Conservation (phyloP, 2,888 invertebrate genomes). For the Cryptocheilus praepositus region DNA sequence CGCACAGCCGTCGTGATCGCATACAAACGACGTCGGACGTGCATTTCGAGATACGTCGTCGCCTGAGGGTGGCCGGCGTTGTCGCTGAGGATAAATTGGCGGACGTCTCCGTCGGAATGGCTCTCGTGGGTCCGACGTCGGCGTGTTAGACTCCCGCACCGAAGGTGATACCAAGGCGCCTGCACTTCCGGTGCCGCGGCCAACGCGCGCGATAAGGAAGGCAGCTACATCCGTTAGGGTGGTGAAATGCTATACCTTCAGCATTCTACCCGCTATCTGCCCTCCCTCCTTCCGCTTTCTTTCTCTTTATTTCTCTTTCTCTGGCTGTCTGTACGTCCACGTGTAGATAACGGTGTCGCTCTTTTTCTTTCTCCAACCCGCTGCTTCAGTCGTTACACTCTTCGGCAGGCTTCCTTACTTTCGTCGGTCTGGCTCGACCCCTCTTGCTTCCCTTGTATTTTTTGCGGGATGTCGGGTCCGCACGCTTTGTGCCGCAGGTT, state of each 20-base stretch:
- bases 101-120: slow-evolving; percentile 46
- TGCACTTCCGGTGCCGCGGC: slow-evolving; percentile 43
- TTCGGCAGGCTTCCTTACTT: background rate
- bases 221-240: slow-evolving; percentile 35
- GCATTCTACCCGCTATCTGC: background rate
- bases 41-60: slow-evolving; percentile 28
- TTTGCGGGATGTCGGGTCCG: background rate
- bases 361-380: slow-evolving; percentile 1
- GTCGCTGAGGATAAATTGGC: slow-evolving; percentile 50
- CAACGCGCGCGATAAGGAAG: slow-evolving; percentile 31
- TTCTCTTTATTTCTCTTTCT: background rate
- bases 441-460: background rate
- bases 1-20: slow-evolving; percentile 16
- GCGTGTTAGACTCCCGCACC: slow-evolving; percentile 29
- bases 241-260: slow-evolving; percentile 16
- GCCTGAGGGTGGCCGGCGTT: slow-evolving; percentile 23
- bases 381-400: slow-evolving; percentile 2
- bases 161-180: slow-evolving; percentile 43
- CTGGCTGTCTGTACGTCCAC: background rate
- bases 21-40: slow-evolving; percentile 21
- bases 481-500: no score
- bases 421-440: background rate
- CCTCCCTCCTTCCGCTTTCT: slow-evolving; percentile 19
- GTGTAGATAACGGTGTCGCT: background rate
- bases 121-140: slow-evolving; percentile 37